Base-by-base conservation (phyloP, 2,888 invertebrate genomes). In the Conistra vaccinii region DNA sequence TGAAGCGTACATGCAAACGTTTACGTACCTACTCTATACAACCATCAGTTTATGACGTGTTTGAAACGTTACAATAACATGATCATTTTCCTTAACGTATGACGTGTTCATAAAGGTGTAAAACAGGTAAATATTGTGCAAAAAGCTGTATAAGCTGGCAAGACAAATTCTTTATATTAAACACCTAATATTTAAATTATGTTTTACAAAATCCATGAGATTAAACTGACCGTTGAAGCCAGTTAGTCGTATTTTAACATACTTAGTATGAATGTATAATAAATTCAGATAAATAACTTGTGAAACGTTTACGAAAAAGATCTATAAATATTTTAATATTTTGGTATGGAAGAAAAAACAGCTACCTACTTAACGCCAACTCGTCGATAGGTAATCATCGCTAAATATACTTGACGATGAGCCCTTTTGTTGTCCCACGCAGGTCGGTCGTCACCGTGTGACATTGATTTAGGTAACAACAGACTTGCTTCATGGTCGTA, bases 361-460 rank as follows among this genome's bases (percentile, higher is more conserved):
- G 72, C 55, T 53, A 67, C 42, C 32, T 76, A 76, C 45, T 79
- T 79, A 75, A 68, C 83, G 74, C 76, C 85, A 76, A 81, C 72
- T 74, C 71, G 65, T 63, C 66, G 58, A 75, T 48, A 48, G 20
- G 48, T 73, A 74, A 68, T 79, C 84, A 87, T 74, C 76, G 73
- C 81, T 86, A 86, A 83, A 81, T 72, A 83, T 82, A 81, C 60
- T 60, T 74, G 29, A 68, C 78, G 39, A 14, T 42, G 51, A 70
- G 76, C 81, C 84, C 83, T 87, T 83, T 83, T 80, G 76, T 78
- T 73, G 69, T 80, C 53, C 10, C 29, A 26, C 60, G 66, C 66
- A 73, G 55, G 76, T 77, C 76, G 76, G 79, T 57, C 69, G 55
- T 69, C 57, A 73, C 35, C 29, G 39, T 39, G 55, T 73, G 79